Percentiles rank a stretch among this genome's conserved stretches.
Evolutionary conservation across 2,113 vertebrate genomes (phyloP).

Genomic region (Menura novaehollandiae): DNA sequence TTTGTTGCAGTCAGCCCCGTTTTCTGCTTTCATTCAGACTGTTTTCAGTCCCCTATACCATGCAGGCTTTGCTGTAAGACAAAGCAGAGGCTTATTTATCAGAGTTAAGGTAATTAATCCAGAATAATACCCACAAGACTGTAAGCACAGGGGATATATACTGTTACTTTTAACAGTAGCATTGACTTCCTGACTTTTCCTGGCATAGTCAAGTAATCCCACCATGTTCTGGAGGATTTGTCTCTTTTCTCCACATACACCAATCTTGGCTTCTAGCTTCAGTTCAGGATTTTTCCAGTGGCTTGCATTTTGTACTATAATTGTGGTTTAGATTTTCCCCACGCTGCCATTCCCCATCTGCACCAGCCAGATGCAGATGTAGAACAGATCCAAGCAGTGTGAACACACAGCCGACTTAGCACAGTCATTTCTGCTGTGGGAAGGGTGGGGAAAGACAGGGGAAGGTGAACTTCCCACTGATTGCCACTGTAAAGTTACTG

Average conservation of each 20-base stretch:
- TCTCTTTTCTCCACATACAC: background rate
- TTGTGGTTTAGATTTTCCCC: background rate
- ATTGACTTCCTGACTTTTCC: background rate
- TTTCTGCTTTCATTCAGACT: background rate
- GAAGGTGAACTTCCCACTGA: background rate
- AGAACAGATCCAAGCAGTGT: background rate
- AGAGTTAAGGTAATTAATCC: background rate
- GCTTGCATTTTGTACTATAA: background rate
- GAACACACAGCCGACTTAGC: background rate
- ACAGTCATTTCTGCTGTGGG: background rate
- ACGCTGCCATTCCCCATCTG: background rate
- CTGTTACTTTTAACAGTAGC: background rate
- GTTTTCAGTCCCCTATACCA: background rate
- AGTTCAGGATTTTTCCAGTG: background rate
- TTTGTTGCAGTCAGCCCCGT: rapidly evolving
- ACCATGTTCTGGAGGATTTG: background rate
- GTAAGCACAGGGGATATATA: background rate
- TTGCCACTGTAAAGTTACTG: background rate
- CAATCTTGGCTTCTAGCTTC: background rate
- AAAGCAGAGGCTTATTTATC: background rate
- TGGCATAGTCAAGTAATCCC: background rate
- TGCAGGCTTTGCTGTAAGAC: background rate
- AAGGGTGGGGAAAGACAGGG: background rate
- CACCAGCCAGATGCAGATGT: background rate
- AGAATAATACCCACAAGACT: background rate